Conservation (phyloP, 2,888 invertebrate genomes). For the Heteromyza rotundicornis region DNA sequence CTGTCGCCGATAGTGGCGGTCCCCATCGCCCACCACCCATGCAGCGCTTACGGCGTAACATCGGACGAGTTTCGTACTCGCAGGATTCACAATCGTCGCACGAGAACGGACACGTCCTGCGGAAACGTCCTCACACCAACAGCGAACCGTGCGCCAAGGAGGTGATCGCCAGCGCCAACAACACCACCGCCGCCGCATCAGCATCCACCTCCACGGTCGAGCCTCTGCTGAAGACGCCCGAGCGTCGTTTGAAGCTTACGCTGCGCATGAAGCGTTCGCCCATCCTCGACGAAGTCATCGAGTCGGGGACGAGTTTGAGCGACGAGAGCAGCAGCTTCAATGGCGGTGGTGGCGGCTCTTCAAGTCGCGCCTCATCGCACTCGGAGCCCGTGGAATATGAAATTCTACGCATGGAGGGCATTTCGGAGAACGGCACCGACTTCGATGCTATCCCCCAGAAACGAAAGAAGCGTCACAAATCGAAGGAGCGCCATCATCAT, state of each 20-base stretch:
- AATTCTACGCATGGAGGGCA: conserved; percentile 81
- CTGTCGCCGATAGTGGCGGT: conserved; percentile 25
- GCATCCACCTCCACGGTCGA: conserved; percentile 38
- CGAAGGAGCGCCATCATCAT: conserved; percentile 60
- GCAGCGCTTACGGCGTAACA: not conserved
- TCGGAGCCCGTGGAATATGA: conserved; percentile 77
- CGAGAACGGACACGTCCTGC: conserved; percentile 30
- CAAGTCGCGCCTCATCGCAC: conserved; percentile 32
- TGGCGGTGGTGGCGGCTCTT: conserved; percentile 52
- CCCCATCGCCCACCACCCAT: not conserved
- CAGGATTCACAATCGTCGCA: conserved; percentile 13
- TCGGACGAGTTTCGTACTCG: conserved; percentile 22
- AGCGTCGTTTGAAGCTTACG: conserved; percentile 74
- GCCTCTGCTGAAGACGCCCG: conserved; percentile 59
- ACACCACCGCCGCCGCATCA: conserved; percentile 4
- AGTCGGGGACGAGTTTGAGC: conserved; percentile 75
- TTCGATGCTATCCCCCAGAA: conserved; percentile 35
- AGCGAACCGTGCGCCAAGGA: conserved; percentile 23
- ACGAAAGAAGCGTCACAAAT: conserved; percentile 70
- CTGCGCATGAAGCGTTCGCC: conserved; percentile 87
- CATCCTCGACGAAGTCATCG: conserved; percentile 82
- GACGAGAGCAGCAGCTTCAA: conserved; percentile 64
- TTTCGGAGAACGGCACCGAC: conserved; percentile 62
- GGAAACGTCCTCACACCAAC: conserved; percentile 37
- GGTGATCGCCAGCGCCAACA: conserved; percentile 31